Base-by-base conservation (phyloP, 2,797 vertebrate genomes). In the Micropoecilia bifurca region DNA sequence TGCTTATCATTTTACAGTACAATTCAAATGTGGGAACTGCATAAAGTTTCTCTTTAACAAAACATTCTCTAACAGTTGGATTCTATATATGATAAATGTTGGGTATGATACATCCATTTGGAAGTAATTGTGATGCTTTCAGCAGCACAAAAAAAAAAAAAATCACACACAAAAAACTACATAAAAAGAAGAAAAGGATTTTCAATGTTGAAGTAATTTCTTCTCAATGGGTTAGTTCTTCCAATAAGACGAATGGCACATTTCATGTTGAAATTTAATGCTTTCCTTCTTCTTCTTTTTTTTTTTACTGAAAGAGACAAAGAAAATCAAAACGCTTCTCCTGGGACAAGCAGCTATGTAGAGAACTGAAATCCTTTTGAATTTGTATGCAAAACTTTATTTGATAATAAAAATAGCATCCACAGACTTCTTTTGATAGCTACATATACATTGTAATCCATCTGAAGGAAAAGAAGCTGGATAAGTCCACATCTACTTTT, bases 361-460 rank as follows among this genome's bases (percentile, higher is more conserved):
- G 80, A 91, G 88, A 92, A 89, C 86, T 83, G 82, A 92, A 91
- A 90, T 88, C 69, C 69, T 84, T 91, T 74, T 93, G 87, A 94
- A 94, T 97, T 96, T 97, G 96, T 96, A 97, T 97, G 97, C 97
- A 98, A 98, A 98, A 98, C 95, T 97, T 98, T 99, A 99, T 98
- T 98, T 96, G 96, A 97, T 97, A 97, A 97, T 97, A 98, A 98
- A 99, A 99, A 98, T 97, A 98, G 97, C 97, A 97, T 97, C 97
- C 97, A 98, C 97, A 98, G 97, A 97, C 96, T 97, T 97, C 95
- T 96, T 97, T 96, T 96, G 95, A 96, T 96, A 98, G 97, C 96
- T 97, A 98, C 96, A 98, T 97, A 97, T 97, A 97, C 96, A 96
- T 95, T 96, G 96, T 97, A 96, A 97, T 96, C 96, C 96, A 96